Conservation (phyloP, 2,113 vertebrate species). For the Axis porcinus region DNA sequence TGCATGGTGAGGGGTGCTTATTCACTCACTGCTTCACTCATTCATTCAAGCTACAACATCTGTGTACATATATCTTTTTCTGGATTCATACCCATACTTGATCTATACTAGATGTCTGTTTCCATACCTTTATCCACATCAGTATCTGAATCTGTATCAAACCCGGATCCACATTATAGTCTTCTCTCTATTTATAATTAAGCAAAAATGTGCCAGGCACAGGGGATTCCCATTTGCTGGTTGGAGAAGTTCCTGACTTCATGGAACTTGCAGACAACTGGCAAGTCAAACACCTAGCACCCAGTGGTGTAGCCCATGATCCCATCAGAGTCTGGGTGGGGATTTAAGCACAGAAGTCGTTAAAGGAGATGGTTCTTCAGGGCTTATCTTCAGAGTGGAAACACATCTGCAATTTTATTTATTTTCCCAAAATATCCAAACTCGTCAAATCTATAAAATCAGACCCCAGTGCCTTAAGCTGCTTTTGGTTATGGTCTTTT, state of each 20-base stretch:
- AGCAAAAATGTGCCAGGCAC: accelerated
- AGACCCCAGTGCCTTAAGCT: accelerated
- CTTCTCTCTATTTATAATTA: accelerated
- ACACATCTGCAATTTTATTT: accelerated
- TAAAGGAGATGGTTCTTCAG: not conserved
- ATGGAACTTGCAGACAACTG: not conserved
- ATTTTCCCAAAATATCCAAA: not conserved
- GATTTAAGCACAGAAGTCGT: accelerated
- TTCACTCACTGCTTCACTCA: accelerated
- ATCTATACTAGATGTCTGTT: not conserved
- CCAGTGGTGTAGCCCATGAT: accelerated
- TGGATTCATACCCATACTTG: no score
- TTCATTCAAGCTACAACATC: accelerated
- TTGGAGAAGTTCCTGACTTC: not conserved
- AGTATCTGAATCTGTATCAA: not conserved
- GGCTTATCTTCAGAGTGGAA: no score
- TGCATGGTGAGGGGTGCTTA: not conserved
- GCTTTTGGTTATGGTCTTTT: accelerated
- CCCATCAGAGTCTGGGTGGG: not conserved
- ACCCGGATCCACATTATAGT: accelerated
- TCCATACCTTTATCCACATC: not conserved
- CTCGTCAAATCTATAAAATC: not conserved
- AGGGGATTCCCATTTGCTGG: accelerated
- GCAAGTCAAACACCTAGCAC: accelerated
- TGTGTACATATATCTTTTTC: accelerated